phyloP scores from a whole-genome alignment of 2,888 invertebrate species.

The Zaprionus obscuricornis region DNA sequence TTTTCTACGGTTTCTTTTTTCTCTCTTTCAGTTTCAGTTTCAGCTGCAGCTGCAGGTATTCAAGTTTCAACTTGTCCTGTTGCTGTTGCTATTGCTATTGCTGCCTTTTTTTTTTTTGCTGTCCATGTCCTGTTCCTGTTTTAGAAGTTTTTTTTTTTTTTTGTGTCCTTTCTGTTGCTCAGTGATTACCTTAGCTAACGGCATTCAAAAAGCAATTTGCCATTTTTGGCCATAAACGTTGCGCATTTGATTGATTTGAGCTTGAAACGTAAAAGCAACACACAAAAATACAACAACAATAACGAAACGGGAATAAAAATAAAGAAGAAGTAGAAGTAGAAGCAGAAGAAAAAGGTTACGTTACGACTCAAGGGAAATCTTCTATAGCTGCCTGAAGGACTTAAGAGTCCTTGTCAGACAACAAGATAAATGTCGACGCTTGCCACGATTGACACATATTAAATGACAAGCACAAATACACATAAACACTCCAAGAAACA shows the following conservation, averaged over 20 bases:
- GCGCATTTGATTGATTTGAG: conserved; percentile 72
- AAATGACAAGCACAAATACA: conserved; percentile 13
- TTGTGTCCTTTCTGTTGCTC: conserved; percentile 11
- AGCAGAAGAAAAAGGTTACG: conserved; percentile 2
- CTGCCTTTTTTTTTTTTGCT: too few species aligned
- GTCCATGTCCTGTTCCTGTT: too few species aligned
- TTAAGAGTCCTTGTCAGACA: conserved; percentile 13
- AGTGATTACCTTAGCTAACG: conserved; percentile 46
- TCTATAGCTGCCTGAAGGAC: conserved; percentile 5
- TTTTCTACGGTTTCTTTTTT: too few species aligned
- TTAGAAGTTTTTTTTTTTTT: too few species aligned
- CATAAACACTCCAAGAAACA: background rate
- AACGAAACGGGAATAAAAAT: background rate
- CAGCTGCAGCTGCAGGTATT: too few species aligned
- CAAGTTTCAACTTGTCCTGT: too few species aligned
- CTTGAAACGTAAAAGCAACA: conserved; percentile 12
- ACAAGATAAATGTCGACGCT: conserved; percentile 47
- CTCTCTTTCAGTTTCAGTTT: too few species aligned
- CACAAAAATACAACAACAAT: background rate
- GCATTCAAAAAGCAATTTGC: conserved; percentile 72
- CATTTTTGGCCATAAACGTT: conserved; percentile 67
- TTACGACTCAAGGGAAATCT: conserved; percentile 46
- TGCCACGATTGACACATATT: conserved; percentile 26
- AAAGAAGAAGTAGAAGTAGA: background rate
- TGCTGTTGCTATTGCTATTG: too few species aligned